Evolutionary conservation across 2,113 vertebrate species (phyloP).

Genomic region (Callipepla californica): DNA sequence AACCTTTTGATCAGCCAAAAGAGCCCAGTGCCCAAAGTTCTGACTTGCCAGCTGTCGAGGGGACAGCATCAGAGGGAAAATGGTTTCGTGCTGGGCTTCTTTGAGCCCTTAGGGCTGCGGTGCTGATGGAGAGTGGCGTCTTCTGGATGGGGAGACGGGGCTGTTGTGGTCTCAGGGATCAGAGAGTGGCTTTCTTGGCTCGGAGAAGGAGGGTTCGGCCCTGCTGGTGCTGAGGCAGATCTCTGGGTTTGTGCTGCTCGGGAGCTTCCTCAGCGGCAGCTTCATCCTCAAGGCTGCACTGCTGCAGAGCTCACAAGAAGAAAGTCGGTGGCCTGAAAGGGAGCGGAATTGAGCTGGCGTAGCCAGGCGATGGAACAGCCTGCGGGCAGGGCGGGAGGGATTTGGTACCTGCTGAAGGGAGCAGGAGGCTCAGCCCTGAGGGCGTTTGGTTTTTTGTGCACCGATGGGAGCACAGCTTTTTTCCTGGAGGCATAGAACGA

Average conservation of each 20-base stretch:
- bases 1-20: background rate
- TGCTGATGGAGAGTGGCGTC: background rate
- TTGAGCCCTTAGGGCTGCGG: rapidly evolving
- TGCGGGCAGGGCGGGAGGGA: background rate
- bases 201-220: background rate
- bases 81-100: background rate
- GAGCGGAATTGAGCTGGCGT: rapidly evolving
- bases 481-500: background rate
- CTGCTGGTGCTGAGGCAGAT: background rate
- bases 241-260: rapidly evolving
- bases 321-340: background rate
- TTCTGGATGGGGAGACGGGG: background rate
- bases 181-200: background rate
- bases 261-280: background rate
- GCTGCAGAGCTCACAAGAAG: background rate
- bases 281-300: background rate
- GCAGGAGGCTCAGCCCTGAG: background rate
- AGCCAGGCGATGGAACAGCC: background rate
- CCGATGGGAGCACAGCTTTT: background rate
- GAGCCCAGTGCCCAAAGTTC: background rate
- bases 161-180: no score
- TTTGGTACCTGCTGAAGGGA: background rate
- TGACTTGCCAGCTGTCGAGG: background rate
- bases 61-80: background rate
- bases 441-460: rapidly evolving